Evolutionary conservation across 2,888 invertebrate species (phyloP).

Genomic region (Mayetiola destructor): DNA sequence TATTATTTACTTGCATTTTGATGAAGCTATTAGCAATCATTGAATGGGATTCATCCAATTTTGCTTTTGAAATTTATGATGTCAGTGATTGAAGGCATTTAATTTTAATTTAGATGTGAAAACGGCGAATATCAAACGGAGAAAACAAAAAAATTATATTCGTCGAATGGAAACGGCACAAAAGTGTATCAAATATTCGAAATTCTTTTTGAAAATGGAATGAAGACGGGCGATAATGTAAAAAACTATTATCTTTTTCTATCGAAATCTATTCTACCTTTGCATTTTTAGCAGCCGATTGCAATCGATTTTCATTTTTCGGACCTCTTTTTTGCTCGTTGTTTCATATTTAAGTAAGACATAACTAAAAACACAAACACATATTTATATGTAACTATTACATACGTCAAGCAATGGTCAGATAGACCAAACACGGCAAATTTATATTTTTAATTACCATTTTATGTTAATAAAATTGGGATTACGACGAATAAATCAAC

Average conservation of each 20-base stretch:
- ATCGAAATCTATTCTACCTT: slow-evolving; percentile 11
- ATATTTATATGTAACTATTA: not conserved
- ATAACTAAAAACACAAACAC: not conserved
- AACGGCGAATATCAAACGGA: too few relatives aligned
- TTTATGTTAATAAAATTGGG: slow-evolving; percentile 13
- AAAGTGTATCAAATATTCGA: too few relatives aligned
- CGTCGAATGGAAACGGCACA: not conserved
- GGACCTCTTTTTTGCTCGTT: too few relatives aligned
- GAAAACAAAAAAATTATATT: not conserved
- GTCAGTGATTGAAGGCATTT: too few relatives aligned
- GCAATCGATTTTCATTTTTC: too few relatives aligned
- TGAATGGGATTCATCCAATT: too few relatives aligned
- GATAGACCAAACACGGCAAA: not conserved
- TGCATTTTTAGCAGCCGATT: not conserved
- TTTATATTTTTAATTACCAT: slow-evolving; percentile 13
- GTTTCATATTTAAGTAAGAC: too few relatives aligned
- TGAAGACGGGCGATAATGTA: slow-evolving; percentile 1
- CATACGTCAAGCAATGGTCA: not conserved
- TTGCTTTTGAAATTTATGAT: too few relatives aligned
- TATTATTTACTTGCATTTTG: too few relatives aligned
- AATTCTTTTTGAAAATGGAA: slow-evolving; percentile 4
- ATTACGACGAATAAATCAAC: slow-evolving; percentile 8
- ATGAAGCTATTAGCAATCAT: too few relatives aligned
- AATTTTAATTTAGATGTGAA: too few relatives aligned
- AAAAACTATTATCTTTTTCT: slow-evolving; percentile 1